phyloP scores from a whole-genome alignment of 2,113 vertebrate species.

The Rhombomys opimus region DNA sequence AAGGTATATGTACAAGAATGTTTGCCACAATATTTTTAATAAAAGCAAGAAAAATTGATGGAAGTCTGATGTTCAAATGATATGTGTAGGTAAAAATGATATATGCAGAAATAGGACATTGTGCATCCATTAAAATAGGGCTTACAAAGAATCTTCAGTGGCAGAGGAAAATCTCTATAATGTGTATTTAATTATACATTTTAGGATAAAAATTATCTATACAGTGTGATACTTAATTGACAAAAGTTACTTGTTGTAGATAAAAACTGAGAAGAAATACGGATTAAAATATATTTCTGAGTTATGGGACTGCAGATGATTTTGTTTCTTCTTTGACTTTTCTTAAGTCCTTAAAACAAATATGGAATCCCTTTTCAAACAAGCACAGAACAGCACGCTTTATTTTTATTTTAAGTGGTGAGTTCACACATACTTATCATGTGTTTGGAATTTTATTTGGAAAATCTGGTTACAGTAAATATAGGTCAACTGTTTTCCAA shows the following conservation, averaged over 20 bases:
- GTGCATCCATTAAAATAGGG: background rate
- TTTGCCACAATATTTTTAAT: background rate
- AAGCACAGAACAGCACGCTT: background rate
- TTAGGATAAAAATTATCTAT: background rate
- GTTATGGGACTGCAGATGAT: background rate
- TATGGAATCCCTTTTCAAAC: background rate
- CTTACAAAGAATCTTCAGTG: background rate
- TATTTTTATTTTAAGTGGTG: constrained; percentile 61
- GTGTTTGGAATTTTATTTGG: constrained; percentile 75
- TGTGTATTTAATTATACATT: background rate
- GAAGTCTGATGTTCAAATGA: background rate
- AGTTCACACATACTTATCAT: constrained; percentile 62
- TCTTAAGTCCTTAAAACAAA: constrained; percentile 15
- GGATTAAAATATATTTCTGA: constrained; percentile 14
- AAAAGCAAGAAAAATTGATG: background rate
- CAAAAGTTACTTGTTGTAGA: background rate
- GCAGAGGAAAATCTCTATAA: background rate
- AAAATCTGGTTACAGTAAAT: constrained; percentile 80
- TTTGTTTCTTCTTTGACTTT: constrained; percentile 1
- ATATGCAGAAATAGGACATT: background rate
- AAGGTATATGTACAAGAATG: background rate
- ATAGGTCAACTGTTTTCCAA: constrained; percentile 78
- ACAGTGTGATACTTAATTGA: background rate
- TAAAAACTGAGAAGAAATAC: background rate
- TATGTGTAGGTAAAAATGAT: background rate